These are phyloP conservation scores for Hexactinellida sp. DNA, from an alignment of 37 sponge, comb jelly and placozoan species.

Conservation along the genomic window DNA sequence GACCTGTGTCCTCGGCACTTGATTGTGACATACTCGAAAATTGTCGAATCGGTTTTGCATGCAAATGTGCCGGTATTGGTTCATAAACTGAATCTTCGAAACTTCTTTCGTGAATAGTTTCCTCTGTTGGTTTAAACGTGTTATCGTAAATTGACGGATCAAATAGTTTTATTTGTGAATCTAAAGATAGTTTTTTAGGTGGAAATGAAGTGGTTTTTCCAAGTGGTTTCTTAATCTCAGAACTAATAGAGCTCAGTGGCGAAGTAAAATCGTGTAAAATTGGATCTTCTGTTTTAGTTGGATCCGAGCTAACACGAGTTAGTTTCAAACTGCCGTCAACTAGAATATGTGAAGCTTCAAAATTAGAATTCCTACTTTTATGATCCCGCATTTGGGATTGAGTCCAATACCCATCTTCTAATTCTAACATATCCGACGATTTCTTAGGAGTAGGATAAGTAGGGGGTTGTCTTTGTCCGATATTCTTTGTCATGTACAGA, in stretches of 20 bases:
- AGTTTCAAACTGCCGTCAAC: background rate
- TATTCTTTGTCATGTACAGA: background rate
- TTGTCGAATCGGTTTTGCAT: background rate
- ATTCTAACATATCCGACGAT: background rate
- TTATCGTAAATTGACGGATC: background rate
- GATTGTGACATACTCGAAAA: background rate
- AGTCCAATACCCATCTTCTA: constrained; percentile 8
- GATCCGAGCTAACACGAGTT: background rate
- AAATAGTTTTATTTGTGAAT: background rate
- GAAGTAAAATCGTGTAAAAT: background rate
- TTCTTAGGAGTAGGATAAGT: background rate
- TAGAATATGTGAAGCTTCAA: background rate
- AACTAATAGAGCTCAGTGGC: background rate
- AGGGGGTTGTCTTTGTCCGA: background rate
- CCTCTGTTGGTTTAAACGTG: background rate
- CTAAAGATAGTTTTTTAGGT: background rate
- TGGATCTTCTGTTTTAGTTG: background rate
- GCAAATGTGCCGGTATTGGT: background rate
- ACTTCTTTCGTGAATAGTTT: background rate
- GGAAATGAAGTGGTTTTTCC: background rate
- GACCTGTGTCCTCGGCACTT: background rate
- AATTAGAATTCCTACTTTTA: background rate
- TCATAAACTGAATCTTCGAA: background rate
- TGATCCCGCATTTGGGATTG: background rate
- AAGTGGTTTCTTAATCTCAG: background rate